These are phyloP conservation scores for Pseudorasbora parva DNA, from an alignment of 2,113 vertebrate genomes.

Conservation along the genomic window DNA sequence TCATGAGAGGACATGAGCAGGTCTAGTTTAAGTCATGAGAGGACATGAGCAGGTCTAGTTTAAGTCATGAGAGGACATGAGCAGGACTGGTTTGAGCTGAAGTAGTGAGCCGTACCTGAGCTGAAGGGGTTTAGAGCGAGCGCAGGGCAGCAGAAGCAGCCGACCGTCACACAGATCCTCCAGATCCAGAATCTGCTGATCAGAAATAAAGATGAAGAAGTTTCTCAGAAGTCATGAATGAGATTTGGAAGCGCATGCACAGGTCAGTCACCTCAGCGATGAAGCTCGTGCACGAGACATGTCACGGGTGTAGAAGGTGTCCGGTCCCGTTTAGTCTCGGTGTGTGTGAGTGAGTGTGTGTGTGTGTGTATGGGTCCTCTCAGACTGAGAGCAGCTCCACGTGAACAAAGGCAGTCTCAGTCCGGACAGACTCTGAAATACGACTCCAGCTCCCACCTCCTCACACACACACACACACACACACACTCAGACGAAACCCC, in stretches of 20 bases:
- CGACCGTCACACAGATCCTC: conserved; percentile 56
- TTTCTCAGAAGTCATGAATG: not conserved
- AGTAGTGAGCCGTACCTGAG: conserved; percentile 65
- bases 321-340: too few species aligned
- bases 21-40: not conserved
- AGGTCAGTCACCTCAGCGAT: conserved; percentile 65
- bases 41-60: not conserved
- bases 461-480: not conserved
- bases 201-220: conserved; percentile 48
- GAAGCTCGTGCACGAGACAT: conserved; percentile 55
- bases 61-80: not conserved
- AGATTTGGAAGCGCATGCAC: not conserved
- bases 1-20: not conserved
- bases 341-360: too few species aligned
- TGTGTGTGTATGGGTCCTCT: too few species aligned
- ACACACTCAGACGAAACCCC: too few species aligned
- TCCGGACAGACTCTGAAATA: conserved; percentile 70
- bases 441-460: conserved; percentile 65
- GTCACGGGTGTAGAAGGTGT: conserved; percentile 59
- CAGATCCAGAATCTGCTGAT: conserved; percentile 68
- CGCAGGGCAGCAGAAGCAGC: conserved; percentile 55
- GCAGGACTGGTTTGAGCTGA: not conserved
- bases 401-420: conserved; percentile 78
- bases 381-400: conserved; percentile 55
- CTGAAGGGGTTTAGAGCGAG: conserved; percentile 65